phyloP scores from a whole-genome alignment of 1,140 invertebrate species.

The Orius insidiosus region DNA sequence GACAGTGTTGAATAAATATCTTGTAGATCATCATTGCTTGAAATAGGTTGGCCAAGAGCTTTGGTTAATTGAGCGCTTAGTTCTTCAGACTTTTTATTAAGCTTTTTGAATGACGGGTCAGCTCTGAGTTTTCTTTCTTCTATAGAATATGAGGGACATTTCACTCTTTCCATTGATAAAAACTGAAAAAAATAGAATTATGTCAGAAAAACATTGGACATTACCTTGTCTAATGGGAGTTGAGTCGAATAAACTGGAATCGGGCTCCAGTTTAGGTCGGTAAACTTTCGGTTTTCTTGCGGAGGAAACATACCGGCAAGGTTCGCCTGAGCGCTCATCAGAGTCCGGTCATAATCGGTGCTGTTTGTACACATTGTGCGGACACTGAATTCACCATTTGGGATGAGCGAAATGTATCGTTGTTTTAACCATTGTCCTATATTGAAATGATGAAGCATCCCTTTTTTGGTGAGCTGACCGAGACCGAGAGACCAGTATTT shows the following conservation, averaged over 20 bases:
- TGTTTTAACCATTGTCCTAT: conserved; percentile 46
- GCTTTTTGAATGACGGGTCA: conserved; percentile 35
- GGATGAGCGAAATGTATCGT: conserved; percentile 26
- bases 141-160: conserved; percentile 42
- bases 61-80: conserved; percentile 45
- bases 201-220: neutral
- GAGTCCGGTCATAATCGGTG: conserved; percentile 73
- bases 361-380: conserved; percentile 33
- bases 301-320: conserved; percentile 61
- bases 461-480: conserved; percentile 61
- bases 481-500: conserved; percentile 55
- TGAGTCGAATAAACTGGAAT: conserved; percentile 71
- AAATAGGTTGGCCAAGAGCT: conserved; percentile 36
- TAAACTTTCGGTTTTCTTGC: conserved; percentile 36
- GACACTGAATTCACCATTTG: neutral
- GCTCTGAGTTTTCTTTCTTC: conserved; percentile 34
- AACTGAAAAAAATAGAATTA: conserved; percentile 17
- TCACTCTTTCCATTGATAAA: conserved; percentile 40
- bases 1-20: conserved; percentile 46
- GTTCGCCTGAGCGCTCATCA: conserved; percentile 75
- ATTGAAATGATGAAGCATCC: conserved; percentile 42
- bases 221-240: conserved; percentile 42
- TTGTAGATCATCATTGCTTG: conserved; percentile 31
- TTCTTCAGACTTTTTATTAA: conserved; percentile 37
- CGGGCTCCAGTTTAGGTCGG: conserved; percentile 62